These are phyloP conservation scores for Imbricaverruca yamaguchii DNA, from an alignment of 2,888 invertebrate genomes.

Conservation along the genomic window DNA sequence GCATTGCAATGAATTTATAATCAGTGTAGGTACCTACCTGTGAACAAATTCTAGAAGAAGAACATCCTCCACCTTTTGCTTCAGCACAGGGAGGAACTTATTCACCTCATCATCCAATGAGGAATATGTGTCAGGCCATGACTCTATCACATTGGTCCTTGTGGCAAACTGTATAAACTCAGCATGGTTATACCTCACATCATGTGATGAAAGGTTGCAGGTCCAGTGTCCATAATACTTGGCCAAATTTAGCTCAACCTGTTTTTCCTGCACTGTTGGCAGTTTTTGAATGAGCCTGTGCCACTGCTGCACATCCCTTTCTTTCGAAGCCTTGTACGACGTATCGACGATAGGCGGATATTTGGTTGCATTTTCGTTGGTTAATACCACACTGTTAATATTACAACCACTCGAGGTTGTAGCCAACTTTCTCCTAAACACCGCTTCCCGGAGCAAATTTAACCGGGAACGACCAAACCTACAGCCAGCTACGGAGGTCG, in stretches of 20 bases:
- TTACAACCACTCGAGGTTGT: not conserved
- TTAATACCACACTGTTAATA: not conserved
- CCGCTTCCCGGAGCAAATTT: not conserved
- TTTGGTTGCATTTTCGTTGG: not conserved
- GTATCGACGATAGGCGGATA: not conserved
- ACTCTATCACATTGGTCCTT: not conserved
- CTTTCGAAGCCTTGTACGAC: not conserved
- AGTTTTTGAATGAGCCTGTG: not conserved
- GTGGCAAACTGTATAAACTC: not conserved
- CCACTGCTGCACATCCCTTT: not conserved
- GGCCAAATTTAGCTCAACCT: not conserved
- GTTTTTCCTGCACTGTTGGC: not conserved
- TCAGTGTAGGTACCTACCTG: not conserved
- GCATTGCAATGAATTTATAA: not conserved
- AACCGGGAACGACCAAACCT: not conserved
- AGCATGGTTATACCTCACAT: not conserved
- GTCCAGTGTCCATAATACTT: constrained; percentile 1
- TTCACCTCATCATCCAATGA: not conserved
- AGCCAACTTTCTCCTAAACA: not conserved
- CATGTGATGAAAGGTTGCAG: not conserved
- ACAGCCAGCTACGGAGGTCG: not conserved
- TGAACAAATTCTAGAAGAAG: not conserved
- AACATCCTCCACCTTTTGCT: not conserved
- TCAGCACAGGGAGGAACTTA: not conserved
- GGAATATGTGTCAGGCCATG: not conserved